Percentiles rank a stretch among this genome's conserved stretches.
Evolutionary conservation across 2,888 invertebrate genomes (phyloP).

Genomic region (Saturnia pavonia): DNA sequence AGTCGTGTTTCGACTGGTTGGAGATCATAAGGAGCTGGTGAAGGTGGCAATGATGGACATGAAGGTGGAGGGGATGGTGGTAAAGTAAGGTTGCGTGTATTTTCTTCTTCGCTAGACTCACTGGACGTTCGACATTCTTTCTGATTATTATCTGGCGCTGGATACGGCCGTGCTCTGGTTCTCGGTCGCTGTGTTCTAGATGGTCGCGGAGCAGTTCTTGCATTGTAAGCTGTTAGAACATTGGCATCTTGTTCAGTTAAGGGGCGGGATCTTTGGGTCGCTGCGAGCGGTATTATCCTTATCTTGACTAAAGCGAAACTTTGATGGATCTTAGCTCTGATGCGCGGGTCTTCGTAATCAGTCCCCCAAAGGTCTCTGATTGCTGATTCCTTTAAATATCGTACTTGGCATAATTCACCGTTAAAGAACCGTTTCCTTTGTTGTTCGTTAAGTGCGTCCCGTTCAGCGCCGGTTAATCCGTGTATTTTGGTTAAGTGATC

Average conservation of each 20-base stretch:
- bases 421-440: constrained; percentile 78
- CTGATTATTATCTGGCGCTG: constrained; percentile 57
- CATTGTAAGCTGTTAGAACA: constrained; percentile 77
- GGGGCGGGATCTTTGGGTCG: constrained; percentile 71
- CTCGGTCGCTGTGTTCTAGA: constrained; percentile 64
- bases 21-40: constrained; percentile 71
- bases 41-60: constrained; percentile 71
- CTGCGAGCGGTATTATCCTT: constrained; percentile 74
- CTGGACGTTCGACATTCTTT: constrained; percentile 67
- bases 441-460: constrained; percentile 76
- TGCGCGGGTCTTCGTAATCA: constrained; percentile 76
- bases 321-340: constrained; percentile 76
- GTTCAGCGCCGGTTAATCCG: constrained; percentile 73
- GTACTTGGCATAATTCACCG: constrained; percentile 78
- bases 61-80: constrained; percentile 75
- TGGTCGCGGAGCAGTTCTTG: constrained; percentile 73
- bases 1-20: constrained; percentile 74
- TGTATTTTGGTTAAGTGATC: constrained; percentile 79
- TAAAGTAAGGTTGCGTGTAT: constrained; percentile 61
- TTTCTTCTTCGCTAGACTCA: constrained; percentile 78
- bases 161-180: constrained; percentile 65
- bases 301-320: constrained; percentile 77
- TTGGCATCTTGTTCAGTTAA: constrained; percentile 79
- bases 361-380: constrained; percentile 78
- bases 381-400: constrained; percentile 76